A percentile compares a stretch with the other conserved stretches of the same genome.
These are phyloP conservation scores for western clawed frog (Xenopus tropicalis) DNA, from an alignment of 2,113 vertebrate genomes.

Conservation along the genomic window DNA sequence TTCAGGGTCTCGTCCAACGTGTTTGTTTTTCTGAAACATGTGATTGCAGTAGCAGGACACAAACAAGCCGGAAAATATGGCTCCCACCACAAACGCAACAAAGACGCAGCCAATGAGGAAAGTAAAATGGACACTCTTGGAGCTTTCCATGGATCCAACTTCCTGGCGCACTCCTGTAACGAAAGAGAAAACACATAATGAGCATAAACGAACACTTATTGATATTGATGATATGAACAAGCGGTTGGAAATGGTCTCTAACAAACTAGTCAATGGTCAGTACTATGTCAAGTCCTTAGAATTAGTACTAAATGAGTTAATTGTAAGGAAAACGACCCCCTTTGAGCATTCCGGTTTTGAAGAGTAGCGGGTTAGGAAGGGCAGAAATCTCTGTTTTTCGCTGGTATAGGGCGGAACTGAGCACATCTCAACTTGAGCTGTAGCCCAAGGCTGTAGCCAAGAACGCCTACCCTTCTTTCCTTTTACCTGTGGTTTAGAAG, in stretches of 20 bases:
- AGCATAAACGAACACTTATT: neutral
- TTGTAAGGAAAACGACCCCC: neutral
- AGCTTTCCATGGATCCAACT: constrained; percentile 63
- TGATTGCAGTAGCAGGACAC: constrained; percentile 87
- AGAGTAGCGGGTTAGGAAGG: no score
- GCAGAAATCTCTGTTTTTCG: no score
- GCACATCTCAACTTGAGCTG: no score
- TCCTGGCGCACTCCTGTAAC: constrained; percentile 70
- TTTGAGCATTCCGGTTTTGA: neutral
- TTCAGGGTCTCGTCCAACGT: constrained; percentile 74
- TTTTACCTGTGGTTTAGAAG: no score
- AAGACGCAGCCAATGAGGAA: constrained; percentile 77
- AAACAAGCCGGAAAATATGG: constrained; percentile 80
- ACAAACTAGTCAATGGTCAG: neutral
- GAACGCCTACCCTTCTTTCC: no score
- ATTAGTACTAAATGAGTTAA: neutral
- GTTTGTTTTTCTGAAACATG: constrained; percentile 67
- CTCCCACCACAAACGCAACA: constrained; percentile 81
- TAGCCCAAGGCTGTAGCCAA: no score
- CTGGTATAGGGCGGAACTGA: no score
- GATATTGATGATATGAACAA: neutral
- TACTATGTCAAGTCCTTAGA: neutral
- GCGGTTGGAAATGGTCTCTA: no score
- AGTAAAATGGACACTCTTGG: constrained; percentile 76
- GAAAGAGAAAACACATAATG: neutral